phyloP scores from a whole-genome alignment of 2,797 vertebrate genomes.

The Prunella strophiata region DNA sequence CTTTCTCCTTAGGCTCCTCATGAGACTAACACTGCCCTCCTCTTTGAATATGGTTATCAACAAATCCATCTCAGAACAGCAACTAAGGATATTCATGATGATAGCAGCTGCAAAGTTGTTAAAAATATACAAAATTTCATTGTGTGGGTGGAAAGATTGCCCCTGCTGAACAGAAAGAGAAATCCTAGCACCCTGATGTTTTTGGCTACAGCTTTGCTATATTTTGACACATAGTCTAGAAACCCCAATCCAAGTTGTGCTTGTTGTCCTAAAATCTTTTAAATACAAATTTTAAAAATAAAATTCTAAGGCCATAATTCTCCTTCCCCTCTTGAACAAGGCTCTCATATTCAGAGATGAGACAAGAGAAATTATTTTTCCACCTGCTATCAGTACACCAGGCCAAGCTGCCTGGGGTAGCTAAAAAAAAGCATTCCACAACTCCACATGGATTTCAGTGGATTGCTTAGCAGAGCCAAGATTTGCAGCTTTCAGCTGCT shows the following conservation, averaged over 20 bases:
- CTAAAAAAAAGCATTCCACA: slow-evolving; percentile 32
- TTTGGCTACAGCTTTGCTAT: slow-evolving; percentile 12
- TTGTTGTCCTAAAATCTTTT: neutral
- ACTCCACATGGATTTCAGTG: slow-evolving; percentile 18
- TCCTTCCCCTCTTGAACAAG: neutral
- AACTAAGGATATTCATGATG: neutral
- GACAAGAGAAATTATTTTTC: slow-evolving; percentile 27
- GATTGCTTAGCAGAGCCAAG: slow-evolving; percentile 42
- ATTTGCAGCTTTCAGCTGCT: slow-evolving; percentile 54
- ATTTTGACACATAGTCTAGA: slow-evolving; percentile 9
- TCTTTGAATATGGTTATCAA: neutral
- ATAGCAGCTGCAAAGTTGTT: slow-evolving; percentile 59
- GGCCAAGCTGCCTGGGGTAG: slow-evolving; percentile 12
- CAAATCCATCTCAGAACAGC: slow-evolving; percentile 1
- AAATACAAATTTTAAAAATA: neutral
- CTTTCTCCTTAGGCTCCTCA: neutral
- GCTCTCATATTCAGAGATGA: neutral
- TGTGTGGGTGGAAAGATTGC: slow-evolving; percentile 12
- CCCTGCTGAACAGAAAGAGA: slow-evolving; percentile 29
- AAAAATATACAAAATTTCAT: slow-evolving; percentile 61
- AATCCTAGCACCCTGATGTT: neutral
- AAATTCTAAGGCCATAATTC: neutral
- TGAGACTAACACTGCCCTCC: neutral
- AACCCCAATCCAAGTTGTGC: neutral
- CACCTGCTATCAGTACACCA: slow-evolving; percentile 24